Evolutionary conservation across 2,113 vertebrate genomes (phyloP).

Genomic region (Ranitomeya variabilis): DNA sequence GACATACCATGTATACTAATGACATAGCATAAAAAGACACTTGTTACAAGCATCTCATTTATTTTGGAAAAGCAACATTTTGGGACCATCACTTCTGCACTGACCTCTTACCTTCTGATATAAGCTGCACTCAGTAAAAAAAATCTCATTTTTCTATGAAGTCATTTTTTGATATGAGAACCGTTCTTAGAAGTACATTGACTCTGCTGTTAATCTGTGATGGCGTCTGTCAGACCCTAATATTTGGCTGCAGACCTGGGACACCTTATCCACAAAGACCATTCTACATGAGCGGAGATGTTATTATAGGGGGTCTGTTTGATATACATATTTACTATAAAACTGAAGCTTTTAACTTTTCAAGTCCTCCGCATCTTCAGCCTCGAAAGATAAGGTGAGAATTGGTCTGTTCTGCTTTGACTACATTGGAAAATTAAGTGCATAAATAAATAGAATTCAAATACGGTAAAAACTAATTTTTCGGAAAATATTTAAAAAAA

Average conservation of each 20-base stretch:
- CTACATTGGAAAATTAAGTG: background rate
- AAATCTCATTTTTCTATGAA: background rate
- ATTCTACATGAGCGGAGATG: slow-evolving; percentile 48
- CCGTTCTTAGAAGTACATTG: slow-evolving; percentile 27
- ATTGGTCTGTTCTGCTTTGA: background rate
- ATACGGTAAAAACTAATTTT: background rate
- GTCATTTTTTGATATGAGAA: background rate
- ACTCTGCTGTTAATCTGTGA: slow-evolving; percentile 41
- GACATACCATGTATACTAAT: background rate
- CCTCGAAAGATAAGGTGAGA: slow-evolving; percentile 52
- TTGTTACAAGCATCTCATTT: background rate
- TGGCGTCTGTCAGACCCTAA: slow-evolving; percentile 27
- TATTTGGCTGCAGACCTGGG: slow-evolving; percentile 44
- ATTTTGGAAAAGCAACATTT: background rate
- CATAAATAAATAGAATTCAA: background rate
- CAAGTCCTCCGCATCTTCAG: slow-evolving; percentile 52
- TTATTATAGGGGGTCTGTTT: slow-evolving; percentile 46
- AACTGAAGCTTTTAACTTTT: slow-evolving; percentile 50
- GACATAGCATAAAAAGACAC: slow-evolving; percentile 14
- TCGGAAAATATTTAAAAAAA: too few relatives aligned
- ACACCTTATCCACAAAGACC: slow-evolving; percentile 51
- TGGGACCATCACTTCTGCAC: background rate
- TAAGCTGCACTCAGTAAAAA: too few relatives aligned
- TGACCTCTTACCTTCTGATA: background rate
- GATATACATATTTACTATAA: slow-evolving; percentile 56